Evolutionary conservation across 2,797 vertebrate genomes (phyloP), one percentile per base, ranked within the genome.

Genomic region (Sebastiscus tertius): DNA sequence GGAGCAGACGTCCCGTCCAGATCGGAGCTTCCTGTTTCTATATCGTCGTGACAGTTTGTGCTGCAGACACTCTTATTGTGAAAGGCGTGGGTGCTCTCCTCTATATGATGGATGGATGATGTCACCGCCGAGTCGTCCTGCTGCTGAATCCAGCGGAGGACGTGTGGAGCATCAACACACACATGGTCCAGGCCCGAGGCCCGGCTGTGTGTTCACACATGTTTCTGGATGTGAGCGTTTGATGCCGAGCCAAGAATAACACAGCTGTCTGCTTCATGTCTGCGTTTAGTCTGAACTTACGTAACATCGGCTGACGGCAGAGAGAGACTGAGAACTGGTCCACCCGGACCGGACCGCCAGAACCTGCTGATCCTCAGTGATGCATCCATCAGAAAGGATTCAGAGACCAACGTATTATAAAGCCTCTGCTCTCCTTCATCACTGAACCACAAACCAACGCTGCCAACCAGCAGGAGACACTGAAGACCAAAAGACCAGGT

Each of bases 251-350:
- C 78, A 67, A 72, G 60, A 85, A 77, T 78, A 88, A 71, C 79
- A 68, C 83, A 85, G 77, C 82, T 83, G 86, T 85, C 77, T 88
- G 80, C 2, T 77, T 34, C 75, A 59, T 55, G 74, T 80, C 80
- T 86, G 80, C 27, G 20, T 65, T 69, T 60, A 20, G 66, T 75
- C 75, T 82, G 52, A 80, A 80, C 80, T 80, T 72, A 83, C 22
- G 61, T 80, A 83, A 78, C 75, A 61, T 64, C 69, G 64, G 69
- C 72, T 56, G 76, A 42, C 4, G 39, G 39, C 39, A 66, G 20
- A 27, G 8, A 63, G 70, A 70, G 36, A 14, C 70, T 2, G 42
- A 26, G 1, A 16, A 20, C 33, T 10, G 33, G 4, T 2, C 42
- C 54, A 27, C 1, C 14, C 13, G 5, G 49, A 24, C 4, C 26